phyloP scores from a whole-genome alignment of 2,888 invertebrate species.

The Scaptomyza flava region DNA sequence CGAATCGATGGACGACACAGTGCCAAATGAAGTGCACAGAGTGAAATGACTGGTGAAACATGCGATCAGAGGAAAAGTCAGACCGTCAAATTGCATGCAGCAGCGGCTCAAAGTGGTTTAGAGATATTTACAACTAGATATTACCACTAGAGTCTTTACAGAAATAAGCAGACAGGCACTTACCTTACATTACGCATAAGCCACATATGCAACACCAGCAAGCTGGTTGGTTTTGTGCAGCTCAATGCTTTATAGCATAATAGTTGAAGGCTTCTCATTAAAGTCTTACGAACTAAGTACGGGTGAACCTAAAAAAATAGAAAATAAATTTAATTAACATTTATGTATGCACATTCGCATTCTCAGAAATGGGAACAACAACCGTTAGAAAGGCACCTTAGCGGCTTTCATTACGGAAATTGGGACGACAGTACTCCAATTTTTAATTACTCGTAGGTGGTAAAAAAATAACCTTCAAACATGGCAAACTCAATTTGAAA shows the following conservation, averaged over 20 bases:
- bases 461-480: slow-evolving; percentile 40
- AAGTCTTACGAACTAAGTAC: slow-evolving; percentile 50
- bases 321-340: slow-evolving; percentile 78
- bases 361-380: slow-evolving; percentile 37
- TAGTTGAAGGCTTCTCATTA: slow-evolving; percentile 64
- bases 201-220: slow-evolving; percentile 26
- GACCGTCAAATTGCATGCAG: slow-evolving; percentile 63
- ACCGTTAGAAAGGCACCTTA: slow-evolving; percentile 64
- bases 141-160: no score
- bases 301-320: slow-evolving; percentile 10
- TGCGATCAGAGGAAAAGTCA: slow-evolving; percentile 27
- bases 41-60: slow-evolving; percentile 56
- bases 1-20: slow-evolving; percentile 30
- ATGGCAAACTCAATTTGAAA: background rate
- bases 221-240: slow-evolving; percentile 46
- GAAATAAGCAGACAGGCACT: slow-evolving; percentile 23
- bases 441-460: slow-evolving; percentile 73
- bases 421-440: slow-evolving; percentile 62
- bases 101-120: slow-evolving; percentile 29
- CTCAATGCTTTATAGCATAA: slow-evolving; percentile 49
- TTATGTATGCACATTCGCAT: slow-evolving; percentile 41
- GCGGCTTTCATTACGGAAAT: slow-evolving; percentile 57
- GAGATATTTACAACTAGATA: no score
- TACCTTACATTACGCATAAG: slow-evolving; percentile 46
- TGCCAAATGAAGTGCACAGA: slow-evolving; percentile 54